A percentile compares a stretch with the other conserved stretches of the same genome.
phyloP scores from a whole-genome alignment of 1,140 invertebrate genomes.

The Brachionus koreanus region DNA sequence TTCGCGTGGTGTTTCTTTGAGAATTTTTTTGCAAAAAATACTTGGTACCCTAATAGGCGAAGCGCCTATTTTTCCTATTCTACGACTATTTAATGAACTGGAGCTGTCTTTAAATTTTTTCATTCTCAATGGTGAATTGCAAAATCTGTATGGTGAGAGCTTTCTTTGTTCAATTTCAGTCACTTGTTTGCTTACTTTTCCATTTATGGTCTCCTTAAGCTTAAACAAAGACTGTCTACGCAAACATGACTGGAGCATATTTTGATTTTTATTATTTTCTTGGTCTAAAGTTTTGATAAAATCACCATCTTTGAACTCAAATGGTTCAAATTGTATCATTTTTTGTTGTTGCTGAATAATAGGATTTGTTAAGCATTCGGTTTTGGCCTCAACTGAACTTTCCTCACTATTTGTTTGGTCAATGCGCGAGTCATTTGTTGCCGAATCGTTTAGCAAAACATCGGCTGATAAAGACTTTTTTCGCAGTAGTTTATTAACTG shows the following conservation, averaged over 20 bases:
- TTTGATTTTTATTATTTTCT: slow-evolving; percentile 12
- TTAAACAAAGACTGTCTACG: slow-evolving; percentile 25
- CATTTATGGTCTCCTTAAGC: slow-evolving; percentile 38
- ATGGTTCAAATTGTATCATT: slow-evolving; percentile 36
- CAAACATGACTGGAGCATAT: slow-evolving; percentile 5
- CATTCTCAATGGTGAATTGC: slow-evolving; percentile 21
- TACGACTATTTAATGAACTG: neutral
- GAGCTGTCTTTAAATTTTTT: slow-evolving; percentile 26
- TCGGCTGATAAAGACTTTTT: slow-evolving; percentile 31
- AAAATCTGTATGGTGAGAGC: slow-evolving; percentile 34
- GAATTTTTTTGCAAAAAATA: slow-evolving; percentile 30
- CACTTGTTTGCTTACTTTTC: slow-evolving; percentile 38
- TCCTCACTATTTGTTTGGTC: neutral
- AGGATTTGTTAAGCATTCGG: neutral
- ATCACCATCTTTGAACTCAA: neutral
- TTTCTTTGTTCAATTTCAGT: slow-evolving; percentile 36
- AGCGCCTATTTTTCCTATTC: neutral
- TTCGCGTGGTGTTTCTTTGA: neutral
- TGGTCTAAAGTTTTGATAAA: neutral
- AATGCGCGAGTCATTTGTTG: neutral
- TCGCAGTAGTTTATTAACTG: neutral
- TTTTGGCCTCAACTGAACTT: neutral
- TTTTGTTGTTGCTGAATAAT: slow-evolving; percentile 32
- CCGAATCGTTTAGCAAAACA: slow-evolving; percentile 25
- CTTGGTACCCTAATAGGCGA: slow-evolving; percentile 19